Evolutionary conservation across 2,113 vertebrate genomes (phyloP).

Genomic region (Pica pica): DNA sequence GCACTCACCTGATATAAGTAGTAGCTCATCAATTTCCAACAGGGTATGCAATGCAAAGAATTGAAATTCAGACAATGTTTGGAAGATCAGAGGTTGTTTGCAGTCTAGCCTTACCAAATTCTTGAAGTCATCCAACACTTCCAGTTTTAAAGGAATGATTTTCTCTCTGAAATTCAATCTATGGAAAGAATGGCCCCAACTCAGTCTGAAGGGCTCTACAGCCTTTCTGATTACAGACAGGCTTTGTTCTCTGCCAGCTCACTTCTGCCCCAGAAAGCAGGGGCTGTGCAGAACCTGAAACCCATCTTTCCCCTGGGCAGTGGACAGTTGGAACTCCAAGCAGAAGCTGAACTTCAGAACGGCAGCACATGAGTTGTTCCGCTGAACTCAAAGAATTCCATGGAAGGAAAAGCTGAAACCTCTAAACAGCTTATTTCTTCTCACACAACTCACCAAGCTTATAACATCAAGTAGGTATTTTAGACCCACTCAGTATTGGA

Average conservation of each 20-base stretch:
- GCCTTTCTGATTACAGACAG: background rate
- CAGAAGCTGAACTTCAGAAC: background rate
- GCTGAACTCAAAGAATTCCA: background rate
- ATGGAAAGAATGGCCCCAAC: background rate
- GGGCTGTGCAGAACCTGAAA: background rate
- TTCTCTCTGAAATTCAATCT: background rate
- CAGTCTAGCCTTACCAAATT: background rate
- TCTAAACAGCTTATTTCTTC: background rate
- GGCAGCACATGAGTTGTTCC: background rate
- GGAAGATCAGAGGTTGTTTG: background rate
- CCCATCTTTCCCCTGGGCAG: background rate
- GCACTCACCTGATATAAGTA: background rate
- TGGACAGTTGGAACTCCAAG: background rate
- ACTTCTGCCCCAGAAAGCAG: background rate
- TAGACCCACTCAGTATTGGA: background rate
- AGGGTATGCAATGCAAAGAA: background rate
- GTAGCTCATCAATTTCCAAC: background rate
- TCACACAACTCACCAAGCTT: background rate
- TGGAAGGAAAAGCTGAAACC: background rate
- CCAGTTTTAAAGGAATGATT: background rate
- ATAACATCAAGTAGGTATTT: background rate
- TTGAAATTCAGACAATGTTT: background rate
- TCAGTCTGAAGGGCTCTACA: background rate
- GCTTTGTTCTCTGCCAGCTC: background rate
- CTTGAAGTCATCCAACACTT: background rate